Evolutionary conservation across 1,140 invertebrate species (phyloP), one percentile per base, ranked within the genome.

Genomic region (Drosophila simulans): DNA sequence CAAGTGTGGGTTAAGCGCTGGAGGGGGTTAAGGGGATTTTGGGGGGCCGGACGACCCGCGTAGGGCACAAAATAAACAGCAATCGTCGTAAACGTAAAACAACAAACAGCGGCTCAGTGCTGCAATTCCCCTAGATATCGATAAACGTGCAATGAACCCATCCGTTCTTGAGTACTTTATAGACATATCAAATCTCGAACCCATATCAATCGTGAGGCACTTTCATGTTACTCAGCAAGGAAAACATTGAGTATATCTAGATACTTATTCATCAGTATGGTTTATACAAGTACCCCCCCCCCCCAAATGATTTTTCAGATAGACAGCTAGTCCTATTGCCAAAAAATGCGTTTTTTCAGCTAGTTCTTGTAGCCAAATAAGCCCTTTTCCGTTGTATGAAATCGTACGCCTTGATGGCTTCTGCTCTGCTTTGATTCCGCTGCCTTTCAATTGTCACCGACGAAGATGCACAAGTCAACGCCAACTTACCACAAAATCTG

Each of bases 401-500:
- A 84, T 72, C 68, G 25, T 63, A 84, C 59, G 79, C 80, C 70
- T 37, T 64, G 78, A 31, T 75, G 64, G 31, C 69, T 72, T 60
- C 55, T 72, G 22, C 63, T 58, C 27, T 37, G 13, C 51, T 77
- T 63, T 77, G 69, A 77, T 66, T 69, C 49, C 35, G 53, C 27
- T 82, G 74, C 80, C 79, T 82, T 82, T 69, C 79, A 82, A 82
- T 82, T 82, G 79, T 71, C 68, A 80, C 53, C 62, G 70, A 57
- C 48, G 39, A 77, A 72, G 65, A 78, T 59, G 48, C 57, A 68
- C 60, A 45, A 72, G 60, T 71, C 68, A 74, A 78, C 60, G 64
- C 80, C 64, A 80, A 80, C 77, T 80, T 80, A 80, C 77, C 80
- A 83, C 80, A 82, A 80, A 69, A 69, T 69, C 62, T 80, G 51